Base-by-base conservation (phyloP, 2,113 vertebrate genomes). In the Sander lucioperca region DNA sequence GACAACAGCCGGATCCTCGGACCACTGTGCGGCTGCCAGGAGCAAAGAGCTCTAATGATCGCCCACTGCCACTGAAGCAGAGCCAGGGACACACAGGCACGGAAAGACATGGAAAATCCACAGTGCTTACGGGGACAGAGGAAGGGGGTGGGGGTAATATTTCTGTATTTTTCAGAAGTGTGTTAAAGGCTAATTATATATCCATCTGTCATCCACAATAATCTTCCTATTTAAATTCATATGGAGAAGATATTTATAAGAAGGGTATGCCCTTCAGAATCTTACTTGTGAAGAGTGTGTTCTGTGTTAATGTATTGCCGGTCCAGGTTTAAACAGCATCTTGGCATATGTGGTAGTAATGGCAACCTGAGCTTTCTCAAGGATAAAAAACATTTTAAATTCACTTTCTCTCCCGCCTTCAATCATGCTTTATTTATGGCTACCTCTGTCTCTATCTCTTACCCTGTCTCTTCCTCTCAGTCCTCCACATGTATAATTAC, bases 381-480 rank as follows among this genome's bases (percentile, higher is more conserved):
- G 61, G 73, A 50, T 56, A 12, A 48, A 12, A 67, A 77, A 72
- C 66, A 70, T 69, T 83, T 77, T 53, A 56, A 84, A 81, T 85
- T 86, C 79, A 25, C 51, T 70, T 48, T 62, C 67, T 30, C 33
- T 51, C 64, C 13, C 72, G 57, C 65, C 59, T 77, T 78, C 53
- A 43, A 67, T 85, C 84, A 88, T 91, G 72, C 75, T 91, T 92
- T 93, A 91, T 93, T 91, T 82, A 90, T 84, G 48, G 9, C 65
- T 72, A 67, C 64, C 74, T 70, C 85, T 45, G 25, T 77, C 64
- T 86, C 74, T 14, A 10, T 79, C 77, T 65, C 82, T 74, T 58
- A 30, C 69, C 19, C 58, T 69, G 30, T 54, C 74, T 74, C 71
- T 50, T 80, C 54, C 50, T 62, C 76, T 79, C 79, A 59, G 53